Percentiles rank a stretch among this genome's conserved stretches.
These are phyloP conservation scores for Tubulanus polymorphus DNA, from an alignment of 2,888 invertebrate genomes.

Conservation along the genomic window DNA sequence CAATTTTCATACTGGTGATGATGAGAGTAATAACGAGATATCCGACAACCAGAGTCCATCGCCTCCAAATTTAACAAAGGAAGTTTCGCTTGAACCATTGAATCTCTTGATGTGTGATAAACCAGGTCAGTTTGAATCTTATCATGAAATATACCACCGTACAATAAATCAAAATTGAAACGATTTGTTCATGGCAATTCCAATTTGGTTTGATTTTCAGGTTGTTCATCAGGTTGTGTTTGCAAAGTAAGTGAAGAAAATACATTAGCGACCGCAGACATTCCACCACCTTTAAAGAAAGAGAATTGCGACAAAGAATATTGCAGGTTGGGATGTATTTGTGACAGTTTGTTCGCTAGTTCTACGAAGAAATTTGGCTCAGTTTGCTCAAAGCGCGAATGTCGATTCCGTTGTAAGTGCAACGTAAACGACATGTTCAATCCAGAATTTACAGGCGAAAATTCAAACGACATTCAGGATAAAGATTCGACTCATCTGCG, in stretches of 20 bases:
- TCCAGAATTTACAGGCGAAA: not conserved
- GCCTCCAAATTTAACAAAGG: too few species aligned
- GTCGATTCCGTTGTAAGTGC: constrained; percentile 30
- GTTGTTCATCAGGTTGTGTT: constrained; percentile 45
- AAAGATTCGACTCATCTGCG: not conserved
- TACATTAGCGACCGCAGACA: not conserved
- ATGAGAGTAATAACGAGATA: too few species aligned
- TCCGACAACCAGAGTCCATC: too few species aligned
- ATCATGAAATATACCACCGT: too few species aligned
- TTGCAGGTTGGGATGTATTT: constrained; percentile 44
- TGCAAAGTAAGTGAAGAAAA: constrained; percentile 34
- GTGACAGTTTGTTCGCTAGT: constrained; percentile 28
- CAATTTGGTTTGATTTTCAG: constrained; percentile 18
- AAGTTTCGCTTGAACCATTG: too few species aligned
- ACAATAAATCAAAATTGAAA: too few species aligned
- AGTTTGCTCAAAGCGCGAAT: constrained; percentile 27
- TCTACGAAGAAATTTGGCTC: constrained; percentile 21
- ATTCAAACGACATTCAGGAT: not conserved
- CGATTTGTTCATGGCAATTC: not conserved
- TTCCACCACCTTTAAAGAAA: constrained; percentile 7
- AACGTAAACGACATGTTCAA: too few species aligned
- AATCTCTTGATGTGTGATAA: too few species aligned
- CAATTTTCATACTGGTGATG: too few species aligned
- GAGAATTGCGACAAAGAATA: constrained; percentile 40
- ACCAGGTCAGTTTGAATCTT: too few species aligned